Evolutionary conservation across 2,113 vertebrate species (phyloP).

Genomic region (Corythoichthys haematopterus): DNA sequence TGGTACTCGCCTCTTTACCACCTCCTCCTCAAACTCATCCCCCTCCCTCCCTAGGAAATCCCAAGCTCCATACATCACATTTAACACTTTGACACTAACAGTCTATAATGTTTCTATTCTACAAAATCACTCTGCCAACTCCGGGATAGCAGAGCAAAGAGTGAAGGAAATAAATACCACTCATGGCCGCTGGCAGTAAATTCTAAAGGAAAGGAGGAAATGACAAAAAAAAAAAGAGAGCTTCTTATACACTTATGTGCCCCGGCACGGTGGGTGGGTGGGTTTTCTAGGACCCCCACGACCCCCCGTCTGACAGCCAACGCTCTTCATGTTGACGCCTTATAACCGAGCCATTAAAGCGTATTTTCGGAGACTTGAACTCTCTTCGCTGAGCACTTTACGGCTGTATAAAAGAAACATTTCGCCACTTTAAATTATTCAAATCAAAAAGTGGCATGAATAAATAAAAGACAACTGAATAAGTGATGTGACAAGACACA

Average conservation of each 20-base stretch:
- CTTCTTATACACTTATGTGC: constrained; percentile 30
- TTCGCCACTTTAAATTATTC: constrained; percentile 64
- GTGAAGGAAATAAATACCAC: constrained; percentile 98
- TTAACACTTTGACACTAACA: constrained; percentile 99
- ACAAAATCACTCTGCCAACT: constrained; percentile 99
- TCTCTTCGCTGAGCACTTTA: constrained; percentile 51
- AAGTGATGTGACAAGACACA: constrained; percentile 67
- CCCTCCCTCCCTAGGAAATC: constrained; percentile 74
- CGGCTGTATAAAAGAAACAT: constrained; percentile 61
- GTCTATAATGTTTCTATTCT: constrained; percentile 99
- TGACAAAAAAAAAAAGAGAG: constrained; percentile 52
- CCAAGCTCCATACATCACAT: constrained; percentile 97
- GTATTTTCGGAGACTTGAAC: constrained; percentile 36
- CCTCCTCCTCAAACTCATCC: constrained; percentile 42
- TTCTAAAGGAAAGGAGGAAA: constrained; percentile 52
- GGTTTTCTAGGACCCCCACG: constrained; percentile 37
- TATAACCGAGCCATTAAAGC: constrained; percentile 23
- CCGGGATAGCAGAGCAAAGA: constrained; percentile 88
- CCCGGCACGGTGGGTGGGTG: constrained; percentile 19
- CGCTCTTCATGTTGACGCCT: constrained; percentile 21
- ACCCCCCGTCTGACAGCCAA: constrained; percentile 52
- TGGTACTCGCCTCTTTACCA: constrained; percentile 73
- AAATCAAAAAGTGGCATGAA: constrained; percentile 71
- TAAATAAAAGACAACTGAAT: constrained; percentile 66
- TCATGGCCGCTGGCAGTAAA: constrained; percentile 79